These are phyloP conservation scores for Sebastes diaconus DNA, from an alignment of 2,797 vertebrate species.

Conservation along the genomic window DNA sequence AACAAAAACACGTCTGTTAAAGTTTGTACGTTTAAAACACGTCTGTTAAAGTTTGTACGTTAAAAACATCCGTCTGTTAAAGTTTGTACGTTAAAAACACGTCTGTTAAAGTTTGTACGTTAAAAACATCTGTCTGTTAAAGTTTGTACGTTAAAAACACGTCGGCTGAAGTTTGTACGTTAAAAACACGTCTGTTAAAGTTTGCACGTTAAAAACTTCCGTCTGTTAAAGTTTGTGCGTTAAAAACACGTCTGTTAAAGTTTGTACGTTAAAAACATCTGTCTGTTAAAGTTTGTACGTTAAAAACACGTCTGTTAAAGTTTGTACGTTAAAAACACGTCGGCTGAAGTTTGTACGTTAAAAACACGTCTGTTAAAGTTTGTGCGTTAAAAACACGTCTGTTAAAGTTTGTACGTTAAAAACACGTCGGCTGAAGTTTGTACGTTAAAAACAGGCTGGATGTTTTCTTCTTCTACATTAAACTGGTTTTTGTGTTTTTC, in stretches of 20 bases:
- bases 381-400: constrained; percentile 65
- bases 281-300: constrained; percentile 87
- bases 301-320: constrained; percentile 84
- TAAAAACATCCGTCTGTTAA: constrained; percentile 47
- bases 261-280: no score
- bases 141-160: constrained; percentile 92
- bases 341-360: not conserved
- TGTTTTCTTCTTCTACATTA: not conserved
- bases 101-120: constrained; percentile 86
- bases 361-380: constrained; percentile 67
- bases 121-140: constrained; percentile 95
- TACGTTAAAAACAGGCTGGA: not conserved
- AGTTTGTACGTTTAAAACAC: constrained; percentile 92
- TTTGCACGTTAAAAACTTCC: constrained; percentile 80
- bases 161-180: no score
- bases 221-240: not conserved
- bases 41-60: constrained; percentile 87
- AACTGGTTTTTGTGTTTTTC: not conserved
- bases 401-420: no score
- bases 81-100: constrained; percentile 68
- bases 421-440: no score
- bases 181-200: constrained; percentile 90
- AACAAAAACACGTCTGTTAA: constrained; percentile 83
- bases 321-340: constrained; percentile 89
- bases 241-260: constrained; percentile 85